Base-by-base conservation (phyloP, 2,888 invertebrate species). In the Nomada hirtipes region DNA sequence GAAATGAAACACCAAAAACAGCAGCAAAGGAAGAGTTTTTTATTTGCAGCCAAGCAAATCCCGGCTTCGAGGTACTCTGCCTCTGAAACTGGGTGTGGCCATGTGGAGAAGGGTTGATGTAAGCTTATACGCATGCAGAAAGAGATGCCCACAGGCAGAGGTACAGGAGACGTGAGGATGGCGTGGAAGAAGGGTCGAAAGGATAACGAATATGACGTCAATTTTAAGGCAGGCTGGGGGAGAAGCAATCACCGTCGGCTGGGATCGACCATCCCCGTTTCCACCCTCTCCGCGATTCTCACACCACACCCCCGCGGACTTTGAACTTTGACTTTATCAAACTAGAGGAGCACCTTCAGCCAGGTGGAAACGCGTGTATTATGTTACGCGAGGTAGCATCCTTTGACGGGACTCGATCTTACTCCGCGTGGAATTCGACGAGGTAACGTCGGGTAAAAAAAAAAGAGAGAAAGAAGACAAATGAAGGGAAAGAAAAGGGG, bases 131-230 rank as follows among this genome's bases (percentile, higher is more conserved):
- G 90, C 89, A 89, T 88, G 88, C 90, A 88, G 88, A 90, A 91
- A 89, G 89, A 87, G 89, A 85, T 89, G 90, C 84, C 88, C 87
- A 84, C 79, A 74, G 82, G 85, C 81, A 75, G 86, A 85, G 82
- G 83, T 72, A 84, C 86, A 86, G 86, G 89, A 88, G 87, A 86
- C 85, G 85, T 71, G 86, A 83, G 88, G 86, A 85, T 83, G 86
- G 87, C 83, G 86, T 86, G 92, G 90, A 92, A 92, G 91, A 92
- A 93, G 92, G 93, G 93, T 92, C 91, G 90, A 91, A 92, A 92
- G 92, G 92, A 92, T 93, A 93, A 93, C 92, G 92, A 93, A 92
- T 93, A 93, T 93, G 91, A 93, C 92, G 92, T 92, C 92, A 92
- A 93, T 93, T 93, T 93, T 92, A 91, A 91, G 91, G 91, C 90